Conservation (phyloP, 2,113 vertebrate species). For the Oryzias curvinotus region DNA sequence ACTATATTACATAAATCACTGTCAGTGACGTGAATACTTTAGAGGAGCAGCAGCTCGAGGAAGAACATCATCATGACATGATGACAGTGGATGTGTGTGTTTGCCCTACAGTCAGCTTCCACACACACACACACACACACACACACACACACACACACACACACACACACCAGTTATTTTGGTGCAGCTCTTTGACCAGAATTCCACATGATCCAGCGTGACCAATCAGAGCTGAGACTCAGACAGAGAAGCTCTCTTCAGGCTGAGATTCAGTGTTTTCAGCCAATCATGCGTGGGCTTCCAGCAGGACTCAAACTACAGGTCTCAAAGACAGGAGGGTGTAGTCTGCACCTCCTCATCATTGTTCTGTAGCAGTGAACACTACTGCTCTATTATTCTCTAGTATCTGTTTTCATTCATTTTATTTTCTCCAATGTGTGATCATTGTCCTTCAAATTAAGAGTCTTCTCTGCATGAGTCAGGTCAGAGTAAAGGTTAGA, state of each 20-base stretch:
- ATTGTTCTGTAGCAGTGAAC: no score
- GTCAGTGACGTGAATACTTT: neutral
- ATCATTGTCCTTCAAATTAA: no score
- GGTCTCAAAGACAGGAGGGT: neutral
- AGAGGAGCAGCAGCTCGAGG: neutral
- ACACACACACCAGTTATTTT: conserved; percentile 16
- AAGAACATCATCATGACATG: conserved; percentile 19
- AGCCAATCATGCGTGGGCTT: conserved; percentile 15
- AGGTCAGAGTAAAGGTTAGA: no score
- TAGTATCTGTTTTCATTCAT: no score
- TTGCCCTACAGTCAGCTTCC: no score
- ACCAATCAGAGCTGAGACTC: conserved; percentile 28
- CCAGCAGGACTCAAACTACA: conserved; percentile 17
- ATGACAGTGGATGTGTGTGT: conserved; percentile 5
- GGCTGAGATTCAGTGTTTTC: conserved; percentile 25
- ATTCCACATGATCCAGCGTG: conserved; percentile 14
- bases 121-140: neutral
- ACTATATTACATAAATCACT: neutral
- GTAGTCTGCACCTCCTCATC: neutral
- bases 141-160: conserved; percentile 4
- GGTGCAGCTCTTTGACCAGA: conserved; percentile 9
- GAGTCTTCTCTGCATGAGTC: no score
- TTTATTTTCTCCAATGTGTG: no score
- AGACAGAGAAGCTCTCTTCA: neutral
- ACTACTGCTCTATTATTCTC: no score